These are phyloP conservation scores for Cirrhinus molitorella DNA, from an alignment of 2,797 vertebrate genomes.

Conservation along the genomic window DNA sequence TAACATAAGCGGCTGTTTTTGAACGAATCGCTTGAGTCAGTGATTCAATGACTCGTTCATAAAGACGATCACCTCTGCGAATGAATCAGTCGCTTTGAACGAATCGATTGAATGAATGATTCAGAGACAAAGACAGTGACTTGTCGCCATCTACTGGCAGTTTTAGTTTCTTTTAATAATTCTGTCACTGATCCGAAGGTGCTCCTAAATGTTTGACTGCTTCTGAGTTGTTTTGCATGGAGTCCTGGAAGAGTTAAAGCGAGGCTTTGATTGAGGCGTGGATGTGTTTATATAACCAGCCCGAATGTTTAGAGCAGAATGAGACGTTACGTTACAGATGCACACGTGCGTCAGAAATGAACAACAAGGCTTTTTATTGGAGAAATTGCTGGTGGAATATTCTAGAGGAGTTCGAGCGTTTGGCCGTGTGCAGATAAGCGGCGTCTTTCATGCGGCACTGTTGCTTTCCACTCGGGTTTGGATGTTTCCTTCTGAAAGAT, in stretches of 20 bases:
- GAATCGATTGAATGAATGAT: not conserved
- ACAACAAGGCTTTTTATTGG: constrained; percentile 6
- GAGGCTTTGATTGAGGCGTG: not conserved
- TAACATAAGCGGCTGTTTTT: not conserved
- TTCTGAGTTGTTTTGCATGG: not conserved
- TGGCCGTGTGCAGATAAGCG: constrained; percentile 66
- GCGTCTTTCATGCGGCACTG: constrained; percentile 58
- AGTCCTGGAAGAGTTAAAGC: not conserved
- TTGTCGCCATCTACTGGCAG: too few species aligned
- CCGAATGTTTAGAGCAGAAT: not conserved
- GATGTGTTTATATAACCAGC: not conserved
- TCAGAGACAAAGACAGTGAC: not conserved
- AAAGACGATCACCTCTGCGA: not conserved
- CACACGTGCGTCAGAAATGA: not conserved
- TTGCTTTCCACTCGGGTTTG: constrained; percentile 64
- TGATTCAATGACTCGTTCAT: not conserved
- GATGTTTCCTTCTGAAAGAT: constrained; percentile 61
- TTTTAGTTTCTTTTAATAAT: not conserved
- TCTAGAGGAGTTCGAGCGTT: constrained; percentile 58
- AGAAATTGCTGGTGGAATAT: constrained; percentile 13
- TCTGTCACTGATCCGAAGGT: not conserved
- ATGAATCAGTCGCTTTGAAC: not conserved
- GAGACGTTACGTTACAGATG: not conserved
- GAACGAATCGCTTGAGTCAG: not conserved
- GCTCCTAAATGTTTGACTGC: not conserved